Conservation (phyloP, 2,888 invertebrate species). For the Trisateles emortualis region DNA sequence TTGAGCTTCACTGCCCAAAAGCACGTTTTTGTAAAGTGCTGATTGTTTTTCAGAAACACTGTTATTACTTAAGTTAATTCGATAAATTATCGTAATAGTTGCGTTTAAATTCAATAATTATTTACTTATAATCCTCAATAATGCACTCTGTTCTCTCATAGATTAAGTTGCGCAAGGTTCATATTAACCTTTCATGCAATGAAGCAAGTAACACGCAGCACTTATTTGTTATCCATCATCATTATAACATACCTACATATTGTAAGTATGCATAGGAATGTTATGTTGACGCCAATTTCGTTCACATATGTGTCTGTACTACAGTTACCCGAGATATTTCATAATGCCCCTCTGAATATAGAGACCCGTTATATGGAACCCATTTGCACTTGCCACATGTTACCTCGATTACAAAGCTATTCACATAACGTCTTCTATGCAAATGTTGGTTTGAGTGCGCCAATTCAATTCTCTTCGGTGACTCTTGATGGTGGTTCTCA, state of each 20-base stretch:
- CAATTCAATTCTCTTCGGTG: conserved; percentile 64
- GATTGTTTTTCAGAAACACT: too few relatives aligned
- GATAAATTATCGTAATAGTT: background rate
- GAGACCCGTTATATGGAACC: conserved; percentile 73
- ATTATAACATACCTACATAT: conserved; percentile 20
- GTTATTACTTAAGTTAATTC: too few relatives aligned
- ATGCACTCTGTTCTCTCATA: too few relatives aligned
- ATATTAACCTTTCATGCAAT: conserved; percentile 46
- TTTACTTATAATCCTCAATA: too few relatives aligned
- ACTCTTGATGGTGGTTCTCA: conserved; percentile 60
- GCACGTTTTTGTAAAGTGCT: too few relatives aligned
- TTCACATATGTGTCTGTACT: conserved; percentile 21
- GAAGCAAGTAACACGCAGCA: conserved; percentile 25
- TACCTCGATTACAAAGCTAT: conserved; percentile 71
- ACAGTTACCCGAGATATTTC: conserved; percentile 59
- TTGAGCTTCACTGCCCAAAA: too few relatives aligned
- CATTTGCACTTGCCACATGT: conserved; percentile 75
- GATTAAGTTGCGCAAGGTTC: conserved; percentile 37
- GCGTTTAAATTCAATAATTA: background rate
- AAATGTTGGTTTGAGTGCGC: conserved; percentile 73
- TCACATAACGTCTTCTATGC: conserved; percentile 67
- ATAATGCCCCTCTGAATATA: conserved; percentile 61
- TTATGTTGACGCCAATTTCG: conserved; percentile 27
- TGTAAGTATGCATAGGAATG: conserved; percentile 9
- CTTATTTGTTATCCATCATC: conserved; percentile 38